Conservation (phyloP, 2,797 vertebrate genomes). For the Anguilla anguilla region DNA sequence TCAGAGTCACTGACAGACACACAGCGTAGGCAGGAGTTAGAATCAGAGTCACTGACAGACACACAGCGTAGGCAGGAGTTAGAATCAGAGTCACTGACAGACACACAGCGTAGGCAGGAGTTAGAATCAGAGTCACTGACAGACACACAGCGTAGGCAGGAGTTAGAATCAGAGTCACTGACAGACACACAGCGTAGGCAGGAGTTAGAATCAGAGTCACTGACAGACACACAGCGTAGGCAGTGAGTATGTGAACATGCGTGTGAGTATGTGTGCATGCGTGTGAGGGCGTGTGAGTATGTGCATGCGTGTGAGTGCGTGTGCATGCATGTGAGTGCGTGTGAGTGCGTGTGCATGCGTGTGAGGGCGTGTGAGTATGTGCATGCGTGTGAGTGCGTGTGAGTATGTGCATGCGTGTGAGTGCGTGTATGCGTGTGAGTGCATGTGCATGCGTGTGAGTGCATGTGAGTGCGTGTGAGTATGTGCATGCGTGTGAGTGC, state of each 20-base stretch:
- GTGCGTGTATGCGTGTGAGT: too few relatives aligned
- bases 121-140: neutral
- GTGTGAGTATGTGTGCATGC: too few relatives aligned
- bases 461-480: too few relatives aligned
- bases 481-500: too few relatives aligned
- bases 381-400: too few relatives aligned
- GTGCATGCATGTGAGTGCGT: too few relatives aligned
- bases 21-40: neutral
- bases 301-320: too few relatives aligned
- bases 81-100: neutral
- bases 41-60: neutral
- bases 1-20: neutral
- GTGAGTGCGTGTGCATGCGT: too few relatives aligned
- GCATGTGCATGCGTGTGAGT: too few relatives aligned
- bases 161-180: neutral
- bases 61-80: neutral
- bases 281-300: too few relatives aligned
- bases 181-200: neutral
- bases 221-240: neutral
- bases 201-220: neutral
- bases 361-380: too few relatives aligned
- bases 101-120: neutral
- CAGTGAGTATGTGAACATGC: neutral
- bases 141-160: neutral
- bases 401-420: too few relatives aligned